Percentiles rank a stretch among this genome's conserved stretches.
Evolutionary conservation across 2,888 invertebrate genomes (phyloP).

Genomic region (Ichneumoninae sp.): DNA sequence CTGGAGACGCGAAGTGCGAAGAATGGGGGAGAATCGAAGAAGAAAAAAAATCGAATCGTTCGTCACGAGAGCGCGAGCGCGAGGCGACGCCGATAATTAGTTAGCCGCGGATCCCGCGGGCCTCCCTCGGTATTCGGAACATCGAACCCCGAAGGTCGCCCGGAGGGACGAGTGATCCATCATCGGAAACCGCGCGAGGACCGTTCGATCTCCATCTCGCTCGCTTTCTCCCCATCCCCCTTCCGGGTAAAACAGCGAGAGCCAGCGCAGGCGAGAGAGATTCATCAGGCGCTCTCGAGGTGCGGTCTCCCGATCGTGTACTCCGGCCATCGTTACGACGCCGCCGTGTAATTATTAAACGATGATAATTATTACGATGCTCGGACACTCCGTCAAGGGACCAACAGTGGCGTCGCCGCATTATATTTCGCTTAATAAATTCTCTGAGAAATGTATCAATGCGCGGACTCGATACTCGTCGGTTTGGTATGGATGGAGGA

Average conservation of each 20-base stretch:
- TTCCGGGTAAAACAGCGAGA: conserved; percentile 45
- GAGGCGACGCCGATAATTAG: conserved; percentile 74
- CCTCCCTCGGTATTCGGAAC: conserved; percentile 14
- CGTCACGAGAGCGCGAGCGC: conserved; percentile 49
- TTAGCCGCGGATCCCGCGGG: conserved; percentile 66
- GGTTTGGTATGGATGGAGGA: neutral
- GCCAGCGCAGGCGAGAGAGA: conserved; percentile 26
- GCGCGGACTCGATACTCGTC: neutral
- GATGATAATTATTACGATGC: conserved; percentile 64
- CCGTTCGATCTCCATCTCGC: conserved; percentile 58
- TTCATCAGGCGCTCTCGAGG: conserved; percentile 56
- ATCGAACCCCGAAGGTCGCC: conserved; percentile 66
- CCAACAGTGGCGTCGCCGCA: neutral
- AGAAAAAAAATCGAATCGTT: conserved; percentile 64
- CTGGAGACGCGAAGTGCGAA: conserved; percentile 18
- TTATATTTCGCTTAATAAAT: neutral
- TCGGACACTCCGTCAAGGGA: conserved; percentile 9
- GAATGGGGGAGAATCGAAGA: conserved; percentile 37
- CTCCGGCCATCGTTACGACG: conserved; percentile 22
- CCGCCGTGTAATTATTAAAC: conserved; percentile 66
- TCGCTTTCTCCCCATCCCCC: conserved; percentile 51
- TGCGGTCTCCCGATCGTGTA: conserved; percentile 20
- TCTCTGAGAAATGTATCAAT: neutral
- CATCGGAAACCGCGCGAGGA: conserved; percentile 78
- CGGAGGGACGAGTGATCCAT: conserved; percentile 79